Conservation (phyloP, 2,113 vertebrate species). For the Anoura caudifer region DNA sequence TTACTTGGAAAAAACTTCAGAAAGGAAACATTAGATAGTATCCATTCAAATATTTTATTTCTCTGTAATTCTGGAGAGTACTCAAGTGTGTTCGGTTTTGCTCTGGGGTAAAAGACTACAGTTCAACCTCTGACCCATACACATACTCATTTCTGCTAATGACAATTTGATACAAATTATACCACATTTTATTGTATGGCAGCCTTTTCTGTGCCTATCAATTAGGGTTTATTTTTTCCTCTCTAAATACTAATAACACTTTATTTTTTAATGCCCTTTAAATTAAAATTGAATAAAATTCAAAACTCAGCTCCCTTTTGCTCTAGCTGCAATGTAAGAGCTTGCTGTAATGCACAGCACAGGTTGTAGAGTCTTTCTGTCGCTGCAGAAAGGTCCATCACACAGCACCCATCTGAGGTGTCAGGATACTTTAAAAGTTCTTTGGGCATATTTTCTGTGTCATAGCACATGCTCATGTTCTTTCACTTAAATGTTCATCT, state of each 20-base stretch:
- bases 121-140: neutral
- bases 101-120: neutral
- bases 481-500: neutral
- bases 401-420: neutral
- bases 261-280: neutral
- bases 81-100: neutral
- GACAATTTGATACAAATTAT: neutral
- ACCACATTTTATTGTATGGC: neutral
- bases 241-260: neutral
- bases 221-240: neutral
- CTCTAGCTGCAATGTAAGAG: neutral
- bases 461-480: neutral
- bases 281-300: conserved; percentile 11
- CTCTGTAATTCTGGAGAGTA: neutral
- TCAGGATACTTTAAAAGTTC: neutral
- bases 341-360: neutral
- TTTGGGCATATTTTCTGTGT: neutral
- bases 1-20: neutral
- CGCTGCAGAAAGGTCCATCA: neutral
- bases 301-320: neutral
- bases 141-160: neutral
- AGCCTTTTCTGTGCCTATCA: neutral
- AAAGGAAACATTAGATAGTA: neutral
- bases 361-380: neutral
- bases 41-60: neutral